Evolutionary conservation across 1,140 invertebrate genomes (phyloP), one percentile per base, ranked within the genome.

Genomic region (Drosophila azteca): DNA sequence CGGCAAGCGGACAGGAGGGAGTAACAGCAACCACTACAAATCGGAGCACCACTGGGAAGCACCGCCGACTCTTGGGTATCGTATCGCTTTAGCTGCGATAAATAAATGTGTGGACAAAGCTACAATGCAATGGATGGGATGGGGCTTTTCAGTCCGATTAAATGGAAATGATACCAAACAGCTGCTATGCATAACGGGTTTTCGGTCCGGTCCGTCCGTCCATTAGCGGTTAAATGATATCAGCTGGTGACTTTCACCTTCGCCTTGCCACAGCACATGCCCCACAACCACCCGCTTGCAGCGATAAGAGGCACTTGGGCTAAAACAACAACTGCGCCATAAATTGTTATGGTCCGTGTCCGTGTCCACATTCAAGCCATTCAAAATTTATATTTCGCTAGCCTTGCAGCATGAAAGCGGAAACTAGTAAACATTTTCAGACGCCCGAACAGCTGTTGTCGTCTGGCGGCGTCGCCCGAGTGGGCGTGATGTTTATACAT

Each of bases 221-320:
- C 24, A 26, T 26, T 26, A 26, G 24, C 24, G 4, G 31, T 24
- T 15, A 9, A 26, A 22, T 15, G 44, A 43, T 65, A 75, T 46
- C 79, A 83, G 79, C 79, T 81, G 82, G 68, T 81, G 80, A 88
- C 82, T 85, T 85, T 85, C 79, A 85, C 82, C 82, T 85, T 85
- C 83, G 85, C 82, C 80, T 82, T 88, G 82, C 68, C 52, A 61
- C 24, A 8, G 24, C 24, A 4, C 22, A 8, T 8, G 41, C n/a
- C 53, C 13, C 35, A 13, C 64, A 31, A 26, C 24, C 24, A 15
- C 24, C 46, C 6, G 22, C 6, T 31, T 39, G n/a, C 24, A 44
- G 55, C 54, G 48, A 79, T 65, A 68, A 77, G 63, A 39, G 49
- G 39, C 17, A 20, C 46, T 57, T 45, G 24, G 6, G 26, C 29